Base-by-base conservation (phyloP, 2,113 vertebrate genomes). In the Microcebus griseorufus region DNA sequence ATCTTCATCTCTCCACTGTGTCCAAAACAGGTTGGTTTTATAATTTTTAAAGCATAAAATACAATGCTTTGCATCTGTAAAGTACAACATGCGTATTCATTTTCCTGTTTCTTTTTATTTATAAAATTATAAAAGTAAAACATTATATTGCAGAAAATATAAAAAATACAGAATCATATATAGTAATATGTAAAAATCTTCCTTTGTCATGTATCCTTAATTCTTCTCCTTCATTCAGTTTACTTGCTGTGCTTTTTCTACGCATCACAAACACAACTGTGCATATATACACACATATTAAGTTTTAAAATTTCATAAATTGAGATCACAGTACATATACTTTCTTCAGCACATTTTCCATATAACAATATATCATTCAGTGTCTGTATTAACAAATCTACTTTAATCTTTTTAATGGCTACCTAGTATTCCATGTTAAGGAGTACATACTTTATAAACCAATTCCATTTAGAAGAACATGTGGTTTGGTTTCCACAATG, bases 1-100 rank as follows among this genome's bases (percentile, higher is more conserved):
- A 73, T 90, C 13, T 91, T 22, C 18, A 0, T 80, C 10, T 82
- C 60, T 92, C 55, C 18, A 82, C 37, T 83, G 27, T 93, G 14
- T 91, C 27, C 65, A 29, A 88, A 90, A 76, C 7, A 85, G 42
- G 23, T 88, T 72, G 62, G 65, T 32, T 97, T 92, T 92, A 3
- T 62, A 81, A n/a, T 67, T 53, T 87, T 97, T 73, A 78, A 94
- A 93, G 29, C 34, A 88, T 37, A 81, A 75, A 95, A 72, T 48
- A 69, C 5, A 94, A 42, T 64, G 55, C 34, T 94, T 97, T 86
- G 42, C 16, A 78, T 88, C 78, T 92, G 70, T 78, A 84, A 79
- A 65, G 25, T 42, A 69, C 13, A 72, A n/a, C 18, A 27, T 64
- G 48, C 42, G 25, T 20, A 37, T 39, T 80, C 10, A 80, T 62